Percentiles rank a stretch among this genome's conserved stretches.
Evolutionary conservation across 2,797 vertebrate species (phyloP).

Genomic region (Coccyzus lansbergi): DNA sequence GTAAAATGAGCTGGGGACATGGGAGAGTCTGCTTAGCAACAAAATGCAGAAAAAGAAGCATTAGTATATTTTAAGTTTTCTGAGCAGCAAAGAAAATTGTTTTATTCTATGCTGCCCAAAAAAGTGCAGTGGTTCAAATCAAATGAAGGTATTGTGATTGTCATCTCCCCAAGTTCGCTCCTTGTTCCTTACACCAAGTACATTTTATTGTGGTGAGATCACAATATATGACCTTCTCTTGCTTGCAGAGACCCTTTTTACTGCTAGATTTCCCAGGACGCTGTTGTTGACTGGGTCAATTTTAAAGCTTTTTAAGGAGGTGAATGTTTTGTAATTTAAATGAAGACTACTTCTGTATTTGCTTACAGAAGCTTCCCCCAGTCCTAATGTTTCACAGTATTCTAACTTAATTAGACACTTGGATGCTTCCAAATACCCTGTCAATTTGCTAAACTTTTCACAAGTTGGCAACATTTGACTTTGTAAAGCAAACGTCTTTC

Average conservation of each 20-base stretch:
- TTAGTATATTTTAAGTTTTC: constrained; percentile 34
- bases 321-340: constrained; percentile 69
- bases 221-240: constrained; percentile 35
- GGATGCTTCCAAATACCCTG: constrained; percentile 63
- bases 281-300: constrained; percentile 56
- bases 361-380: constrained; percentile 58
- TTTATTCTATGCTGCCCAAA: constrained; percentile 56
- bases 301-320: constrained; percentile 74
- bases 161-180: constrained; percentile 31
- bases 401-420: constrained; percentile 68
- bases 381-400: constrained; percentile 61
- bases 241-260: constrained; percentile 47
- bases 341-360: constrained; percentile 67
- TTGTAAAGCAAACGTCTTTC: constrained; percentile 57
- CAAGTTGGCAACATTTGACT: constrained; percentile 58
- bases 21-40: constrained; percentile 37
- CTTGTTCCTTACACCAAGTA: constrained; percentile 26
- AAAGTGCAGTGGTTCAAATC: constrained; percentile 59
- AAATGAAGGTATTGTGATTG: constrained; percentile 21
- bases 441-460: constrained; percentile 63
- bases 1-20: neutral
- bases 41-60: constrained; percentile 29
- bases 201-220: constrained; percentile 23
- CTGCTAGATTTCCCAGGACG: constrained; percentile 12
- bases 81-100: constrained; percentile 52